These are phyloP conservation scores for Pemphigus obesinymphae DNA, from an alignment of 1,140 invertebrate species.

Conservation along the genomic window DNA sequence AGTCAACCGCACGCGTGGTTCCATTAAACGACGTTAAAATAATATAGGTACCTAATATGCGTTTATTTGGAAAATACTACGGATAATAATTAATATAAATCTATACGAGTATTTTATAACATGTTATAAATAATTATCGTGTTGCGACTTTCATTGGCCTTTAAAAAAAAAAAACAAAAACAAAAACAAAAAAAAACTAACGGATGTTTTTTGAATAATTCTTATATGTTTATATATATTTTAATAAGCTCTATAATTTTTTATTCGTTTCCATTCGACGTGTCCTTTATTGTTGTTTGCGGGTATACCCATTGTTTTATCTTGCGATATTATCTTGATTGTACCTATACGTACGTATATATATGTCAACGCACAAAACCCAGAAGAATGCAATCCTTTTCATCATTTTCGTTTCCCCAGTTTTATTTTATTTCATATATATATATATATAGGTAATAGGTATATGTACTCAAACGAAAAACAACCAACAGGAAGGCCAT, in stretches of 20 bases:
- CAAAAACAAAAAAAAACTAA: too few relatives aligned
- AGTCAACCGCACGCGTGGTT: too few relatives aligned
- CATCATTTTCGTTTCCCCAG: conserved; percentile 16
- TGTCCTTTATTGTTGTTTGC: conserved; percentile 17
- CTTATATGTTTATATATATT: neutral
- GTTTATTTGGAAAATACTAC: too few relatives aligned
- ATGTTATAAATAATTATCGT: neutral
- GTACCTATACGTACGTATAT: too few relatives aligned
- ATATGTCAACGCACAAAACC: conserved; percentile 8
- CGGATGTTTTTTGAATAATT: neutral
- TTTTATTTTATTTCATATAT: conserved; percentile 23
- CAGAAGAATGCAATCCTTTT: conserved; percentile 32
- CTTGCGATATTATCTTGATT: conserved; percentile 24
- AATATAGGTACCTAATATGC: too few relatives aligned
- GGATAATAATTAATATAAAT: too few relatives aligned
- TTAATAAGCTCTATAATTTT: neutral
- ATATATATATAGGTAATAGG: too few relatives aligned
- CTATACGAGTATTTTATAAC: neutral
- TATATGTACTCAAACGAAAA: conserved; percentile 17
- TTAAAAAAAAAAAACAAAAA: too few relatives aligned
- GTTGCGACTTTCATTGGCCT: neutral
- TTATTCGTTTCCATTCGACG: conserved; percentile 6
- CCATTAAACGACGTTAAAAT: neutral
- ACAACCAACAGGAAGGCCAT: conserved; percentile 35
- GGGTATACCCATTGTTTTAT: conserved; percentile 29